A percentile compares a stretch with the other conserved stretches of the same genome.
These are phyloP conservation scores for Micromussa lordhowensis DNA, from an alignment of 92 coral and sea anemone species.

Conservation along the genomic window DNA sequence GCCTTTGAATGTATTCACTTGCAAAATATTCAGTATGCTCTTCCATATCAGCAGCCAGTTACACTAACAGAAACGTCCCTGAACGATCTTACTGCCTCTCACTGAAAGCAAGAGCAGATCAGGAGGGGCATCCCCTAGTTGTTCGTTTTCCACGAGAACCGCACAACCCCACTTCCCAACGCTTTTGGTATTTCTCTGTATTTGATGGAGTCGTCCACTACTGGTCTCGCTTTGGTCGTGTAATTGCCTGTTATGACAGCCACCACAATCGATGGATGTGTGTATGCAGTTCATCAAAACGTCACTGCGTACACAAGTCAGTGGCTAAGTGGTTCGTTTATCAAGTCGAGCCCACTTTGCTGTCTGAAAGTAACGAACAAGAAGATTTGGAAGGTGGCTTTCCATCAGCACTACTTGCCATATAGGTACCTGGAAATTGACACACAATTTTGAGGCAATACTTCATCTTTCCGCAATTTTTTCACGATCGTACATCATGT, in stretches of 20 bases:
- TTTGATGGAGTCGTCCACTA: constrained; percentile 16
- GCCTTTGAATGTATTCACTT: too few species aligned
- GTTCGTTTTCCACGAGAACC: not conserved
- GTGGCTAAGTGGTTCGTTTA: constrained; percentile 16
- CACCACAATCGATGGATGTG: constrained; percentile 8
- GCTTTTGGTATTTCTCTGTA: constrained; percentile 19
- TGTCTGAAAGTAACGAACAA: not conserved
- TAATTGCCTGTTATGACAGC: constrained; percentile 7
- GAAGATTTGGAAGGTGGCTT: not conserved
- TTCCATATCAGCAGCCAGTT: too few species aligned
- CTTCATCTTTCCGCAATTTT: too few species aligned
- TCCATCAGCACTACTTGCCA: too few species aligned
- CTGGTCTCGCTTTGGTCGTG: constrained; percentile 17
- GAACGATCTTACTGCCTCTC: too few species aligned
- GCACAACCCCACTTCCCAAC: not conserved
- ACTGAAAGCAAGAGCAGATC: not conserved
- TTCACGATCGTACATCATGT: too few species aligned
- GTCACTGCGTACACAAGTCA: constrained; percentile 4
- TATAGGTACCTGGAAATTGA: too few species aligned
- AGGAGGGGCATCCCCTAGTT: not conserved
- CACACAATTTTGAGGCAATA: too few species aligned
- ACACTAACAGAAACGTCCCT: not conserved
- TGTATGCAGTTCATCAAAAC: constrained; percentile 3
- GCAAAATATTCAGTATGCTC: too few species aligned
- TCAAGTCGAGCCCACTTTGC: not conserved